These are phyloP conservation scores for Oryctes rhinoceros DNA, from an alignment of 1,140 invertebrate genomes.

Conservation along the genomic window DNA sequence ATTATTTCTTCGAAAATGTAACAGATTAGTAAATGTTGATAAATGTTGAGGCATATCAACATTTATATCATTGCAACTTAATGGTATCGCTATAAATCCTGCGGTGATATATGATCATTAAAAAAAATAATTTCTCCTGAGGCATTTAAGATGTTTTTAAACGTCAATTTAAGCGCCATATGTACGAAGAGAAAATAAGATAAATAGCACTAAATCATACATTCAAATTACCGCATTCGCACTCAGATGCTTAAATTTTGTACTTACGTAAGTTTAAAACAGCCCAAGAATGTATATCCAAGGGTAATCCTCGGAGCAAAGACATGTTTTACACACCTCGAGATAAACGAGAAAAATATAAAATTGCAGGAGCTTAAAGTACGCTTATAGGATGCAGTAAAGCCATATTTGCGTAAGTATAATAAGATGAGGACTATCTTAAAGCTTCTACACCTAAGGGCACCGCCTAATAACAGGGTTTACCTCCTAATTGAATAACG, in stretches of 20 bases:
- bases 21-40: too few species aligned
- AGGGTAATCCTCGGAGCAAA: neutral
- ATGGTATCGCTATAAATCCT: too few species aligned
- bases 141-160: neutral
- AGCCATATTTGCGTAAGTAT: slow-evolving; percentile 23
- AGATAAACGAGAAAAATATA: neutral
- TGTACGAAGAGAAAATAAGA: neutral
- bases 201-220: neutral
- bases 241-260: neutral
- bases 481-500: slow-evolving; percentile 40
- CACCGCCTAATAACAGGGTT: slow-evolving; percentile 43
- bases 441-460: neutral
- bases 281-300: neutral
- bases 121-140: too few species aligned
- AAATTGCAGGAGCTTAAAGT: slow-evolving; percentile 8
- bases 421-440: neutral
- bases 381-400: neutral
- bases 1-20: too few species aligned
- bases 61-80: too few species aligned
- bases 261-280: neutral
- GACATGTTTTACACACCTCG: slow-evolving; percentile 5
- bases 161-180: neutral
- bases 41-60: too few species aligned
- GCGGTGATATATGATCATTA: too few species aligned
- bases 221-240: neutral